Base-by-base conservation (phyloP, 2,888 invertebrate species). In the Lepetodrilus schrolli region DNA sequence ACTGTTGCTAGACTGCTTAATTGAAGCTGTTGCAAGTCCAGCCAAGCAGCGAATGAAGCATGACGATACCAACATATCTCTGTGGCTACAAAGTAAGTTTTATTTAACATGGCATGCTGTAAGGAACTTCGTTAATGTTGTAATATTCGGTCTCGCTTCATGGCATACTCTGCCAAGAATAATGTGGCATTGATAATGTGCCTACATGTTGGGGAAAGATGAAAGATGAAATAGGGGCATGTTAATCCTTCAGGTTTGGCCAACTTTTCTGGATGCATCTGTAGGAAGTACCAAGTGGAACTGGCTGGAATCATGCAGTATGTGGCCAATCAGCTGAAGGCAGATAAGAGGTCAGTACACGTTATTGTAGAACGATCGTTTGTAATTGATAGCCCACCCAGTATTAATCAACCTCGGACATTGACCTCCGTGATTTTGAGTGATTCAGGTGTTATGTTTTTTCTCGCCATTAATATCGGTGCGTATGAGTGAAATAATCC, bases 211-310 rank as follows among this genome's bases (percentile, higher is more conserved):
- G 10, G 8, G 0, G 10, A 10, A 4, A 3, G 4, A 0, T 4
- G 4, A 1, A 58, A 4, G n/a, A 2, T 66, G 10, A 8, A 13
- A 21, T 21, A 20, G 7, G 13, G 8, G 37, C 36, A 4, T 66
- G 36, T 47, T 26, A 72, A 50, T 17, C 70, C 80, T 65, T 48
- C 85, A 89, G 91, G 89, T 88, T 93, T 99, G 34, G 96, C 98
- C 0, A 95, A 95, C 75, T 99, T 99, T 92, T 96, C 97, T 84
- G 99, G 99, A 10, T 95, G 96, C 1, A 95, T 98, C 81, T 98
- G 96, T 91, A 98, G 98, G 92, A 99, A 98, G 90, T 99, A 99
- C 91, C 95, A 95, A 86, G 96, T 99, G 75, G 99, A 99, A 89
- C 92, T 99, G 78, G 95, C 96, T 2, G 98, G 98, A 1, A 91